phyloP scores from a whole-genome alignment of 2,797 vertebrate species.

The Phyllotis vaccarum region DNA sequence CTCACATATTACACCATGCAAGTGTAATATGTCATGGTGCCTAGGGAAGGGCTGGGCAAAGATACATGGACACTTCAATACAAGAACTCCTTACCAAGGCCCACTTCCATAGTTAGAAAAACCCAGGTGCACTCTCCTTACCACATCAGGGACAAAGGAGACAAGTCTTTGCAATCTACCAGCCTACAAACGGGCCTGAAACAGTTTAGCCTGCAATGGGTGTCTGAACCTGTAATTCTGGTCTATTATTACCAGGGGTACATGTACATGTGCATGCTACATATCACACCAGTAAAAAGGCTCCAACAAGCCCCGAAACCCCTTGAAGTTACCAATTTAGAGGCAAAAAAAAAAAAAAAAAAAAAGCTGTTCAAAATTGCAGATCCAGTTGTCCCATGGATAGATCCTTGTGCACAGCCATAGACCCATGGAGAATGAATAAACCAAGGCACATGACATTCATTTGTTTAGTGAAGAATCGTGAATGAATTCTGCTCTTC shows the following conservation, averaged over 20 bases:
- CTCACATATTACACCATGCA: not conserved
- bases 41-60: too few species aligned
- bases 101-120: not conserved
- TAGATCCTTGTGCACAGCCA: accelerated
- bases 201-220: not conserved
- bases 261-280: accelerated
- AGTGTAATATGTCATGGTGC: accelerated
- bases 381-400: not conserved
- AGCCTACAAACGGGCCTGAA: not conserved
- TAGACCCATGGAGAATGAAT: not conserved
- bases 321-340: not conserved
- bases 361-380: not conserved
- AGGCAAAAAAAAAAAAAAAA: not conserved
- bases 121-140: not conserved
- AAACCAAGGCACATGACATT: not conserved
- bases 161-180: slow-evolving; percentile 15
- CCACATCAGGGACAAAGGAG: slow-evolving; percentile 58
- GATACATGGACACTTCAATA: accelerated
- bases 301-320: not conserved
- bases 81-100: not conserved
- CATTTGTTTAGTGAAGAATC: not conserved
- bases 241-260: not conserved
- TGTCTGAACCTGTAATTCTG: not conserved
- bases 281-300: not conserved
- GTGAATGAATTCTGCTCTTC: not conserved